Conservation (phyloP, 2,113 vertebrate genomes). For the Colaptes auratus region DNA sequence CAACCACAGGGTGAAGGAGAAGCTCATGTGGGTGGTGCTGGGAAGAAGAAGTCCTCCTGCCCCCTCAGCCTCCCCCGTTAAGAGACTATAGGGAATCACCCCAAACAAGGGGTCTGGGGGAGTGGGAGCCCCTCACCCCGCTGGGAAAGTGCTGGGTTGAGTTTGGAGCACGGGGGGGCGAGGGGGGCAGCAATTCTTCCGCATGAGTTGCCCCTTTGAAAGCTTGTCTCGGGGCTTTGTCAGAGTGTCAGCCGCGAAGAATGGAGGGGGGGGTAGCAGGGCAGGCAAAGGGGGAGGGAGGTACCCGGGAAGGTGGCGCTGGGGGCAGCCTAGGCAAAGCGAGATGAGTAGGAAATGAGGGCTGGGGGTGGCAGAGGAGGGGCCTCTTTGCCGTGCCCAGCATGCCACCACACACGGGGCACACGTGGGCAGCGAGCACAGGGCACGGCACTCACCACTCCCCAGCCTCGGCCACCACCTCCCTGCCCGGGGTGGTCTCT, state of each 20-base stretch:
- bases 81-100: neutral
- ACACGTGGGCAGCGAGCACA: neutral
- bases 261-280: neutral
- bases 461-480: neutral
- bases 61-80: neutral
- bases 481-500: neutral
- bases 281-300: constrained; percentile 11
- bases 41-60: neutral
- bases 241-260: constrained; percentile 54
- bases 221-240: constrained; percentile 55
- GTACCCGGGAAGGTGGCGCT: neutral
- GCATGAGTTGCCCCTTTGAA: constrained; percentile 67
- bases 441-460: accelerated
- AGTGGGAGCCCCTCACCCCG: constrained; percentile 24
- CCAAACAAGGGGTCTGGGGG: constrained; percentile 24
- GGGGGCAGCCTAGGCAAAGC: neutral
- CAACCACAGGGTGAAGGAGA: neutral
- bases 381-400: neutral
- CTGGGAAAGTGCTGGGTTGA: constrained; percentile 26
- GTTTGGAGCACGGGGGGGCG: neutral
- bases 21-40: neutral
- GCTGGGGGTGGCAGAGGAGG: neutral
- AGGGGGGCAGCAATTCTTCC: constrained; percentile 51
- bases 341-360: neutral
- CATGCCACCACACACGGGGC: neutral